Evolutionary conservation across 2,888 invertebrate genomes (phyloP).

Genomic region (Bibio marci): DNA sequence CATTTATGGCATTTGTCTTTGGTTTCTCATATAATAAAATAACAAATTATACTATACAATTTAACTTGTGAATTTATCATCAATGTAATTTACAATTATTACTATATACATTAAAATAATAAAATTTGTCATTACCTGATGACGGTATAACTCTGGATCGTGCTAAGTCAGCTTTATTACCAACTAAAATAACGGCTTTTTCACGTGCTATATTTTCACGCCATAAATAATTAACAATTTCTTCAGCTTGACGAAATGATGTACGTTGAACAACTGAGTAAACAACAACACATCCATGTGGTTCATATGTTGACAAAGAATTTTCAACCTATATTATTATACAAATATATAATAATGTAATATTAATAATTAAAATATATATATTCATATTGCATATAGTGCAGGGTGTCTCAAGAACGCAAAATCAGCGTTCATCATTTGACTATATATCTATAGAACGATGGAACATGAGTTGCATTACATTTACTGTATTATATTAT

Average conservation of each 20-base stretch:
- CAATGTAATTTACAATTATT: too few species aligned
- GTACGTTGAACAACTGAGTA: conserved; percentile 76
- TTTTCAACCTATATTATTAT: conserved; percentile 57
- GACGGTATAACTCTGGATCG: conserved; percentile 66
- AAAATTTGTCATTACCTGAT: conserved; percentile 74
- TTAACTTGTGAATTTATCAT: too few species aligned
- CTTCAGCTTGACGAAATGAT: conserved; percentile 69
- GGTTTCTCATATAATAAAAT: too few species aligned
- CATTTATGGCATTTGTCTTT: too few species aligned
- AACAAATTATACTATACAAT: too few species aligned
- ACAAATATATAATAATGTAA: background rate
- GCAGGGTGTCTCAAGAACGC: too few species aligned
- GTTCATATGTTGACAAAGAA: conserved; percentile 74
- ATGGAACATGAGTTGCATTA: too few species aligned
- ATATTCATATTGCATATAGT: too few species aligned
- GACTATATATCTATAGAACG: too few species aligned
- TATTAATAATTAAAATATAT: background rate
- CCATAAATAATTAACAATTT: conserved; percentile 73
- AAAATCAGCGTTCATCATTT: too few species aligned
- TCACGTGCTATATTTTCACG: conserved; percentile 66
- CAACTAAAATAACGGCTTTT: conserved; percentile 77
- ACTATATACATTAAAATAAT: too few species aligned
- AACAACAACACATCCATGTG: conserved; percentile 81
- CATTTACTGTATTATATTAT: too few species aligned
- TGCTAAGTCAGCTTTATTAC: conserved; percentile 85